These are phyloP conservation scores for Solea senegalensis DNA, from an alignment of 2,113 vertebrate genomes.

Conservation along the genomic window DNA sequence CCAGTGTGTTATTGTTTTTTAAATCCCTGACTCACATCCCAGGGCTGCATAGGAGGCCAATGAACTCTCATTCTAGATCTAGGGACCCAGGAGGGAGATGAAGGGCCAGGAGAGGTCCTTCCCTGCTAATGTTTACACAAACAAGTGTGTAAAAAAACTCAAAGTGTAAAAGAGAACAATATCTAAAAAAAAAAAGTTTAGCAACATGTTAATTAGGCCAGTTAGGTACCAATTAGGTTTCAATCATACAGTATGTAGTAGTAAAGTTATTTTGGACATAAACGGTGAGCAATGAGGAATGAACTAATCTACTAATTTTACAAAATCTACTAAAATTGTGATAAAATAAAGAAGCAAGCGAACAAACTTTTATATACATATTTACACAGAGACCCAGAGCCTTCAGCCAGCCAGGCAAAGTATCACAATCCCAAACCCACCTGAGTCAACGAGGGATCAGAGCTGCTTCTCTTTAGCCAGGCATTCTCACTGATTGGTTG, in stretches of 20 bases:
- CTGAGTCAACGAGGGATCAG: conserved; percentile 68
- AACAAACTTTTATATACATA: too few relatives aligned
- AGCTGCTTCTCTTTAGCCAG: conserved; percentile 79
- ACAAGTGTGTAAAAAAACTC: background rate
- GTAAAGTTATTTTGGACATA: too few relatives aligned
- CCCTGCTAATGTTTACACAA: conserved; percentile 54
- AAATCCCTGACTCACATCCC: conserved; percentile 70
- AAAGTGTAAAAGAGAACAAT: too few relatives aligned
- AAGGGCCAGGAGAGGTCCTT: conserved; percentile 28
- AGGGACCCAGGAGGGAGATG: conserved; percentile 27
- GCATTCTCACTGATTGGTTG: conserved; percentile 77
- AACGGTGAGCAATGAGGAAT: too few relatives aligned
- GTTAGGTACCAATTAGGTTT: too few relatives aligned
- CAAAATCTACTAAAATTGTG: too few relatives aligned
- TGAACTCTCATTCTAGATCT: conserved; percentile 42
- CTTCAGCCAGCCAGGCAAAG: background rate
- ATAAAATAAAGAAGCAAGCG: too few relatives aligned
- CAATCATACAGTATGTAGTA: too few relatives aligned
- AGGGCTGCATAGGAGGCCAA: conserved; percentile 66
- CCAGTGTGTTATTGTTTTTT: background rate
- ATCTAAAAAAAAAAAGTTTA: background rate
- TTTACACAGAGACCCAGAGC: too few relatives aligned
- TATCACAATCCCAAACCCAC: conserved; percentile 46
- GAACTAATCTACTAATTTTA: too few relatives aligned
- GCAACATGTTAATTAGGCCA: background rate